These are phyloP conservation scores for Cervus canadensis DNA, from an alignment of 2,113 vertebrate species.

Conservation along the genomic window DNA sequence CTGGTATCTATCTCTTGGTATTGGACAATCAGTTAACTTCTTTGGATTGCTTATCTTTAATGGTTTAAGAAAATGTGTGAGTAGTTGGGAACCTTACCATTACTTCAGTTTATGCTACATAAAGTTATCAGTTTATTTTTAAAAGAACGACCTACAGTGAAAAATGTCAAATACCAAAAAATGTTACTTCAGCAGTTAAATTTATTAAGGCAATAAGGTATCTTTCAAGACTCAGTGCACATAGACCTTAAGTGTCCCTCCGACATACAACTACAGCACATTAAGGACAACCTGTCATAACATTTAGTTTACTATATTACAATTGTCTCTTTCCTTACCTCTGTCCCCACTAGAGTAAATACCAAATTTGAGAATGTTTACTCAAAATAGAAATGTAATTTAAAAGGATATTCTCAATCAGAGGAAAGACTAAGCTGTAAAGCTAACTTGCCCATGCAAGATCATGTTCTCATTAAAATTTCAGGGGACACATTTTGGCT, in stretches of 20 bases:
- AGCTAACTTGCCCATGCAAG: background rate
- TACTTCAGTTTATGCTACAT: background rate
- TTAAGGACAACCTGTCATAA: background rate
- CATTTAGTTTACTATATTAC: background rate
- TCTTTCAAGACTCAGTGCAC: background rate
- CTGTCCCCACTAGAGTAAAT: background rate
- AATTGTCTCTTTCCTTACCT: background rate
- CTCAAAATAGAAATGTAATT: background rate
- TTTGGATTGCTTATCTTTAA: background rate
- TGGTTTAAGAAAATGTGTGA: background rate
- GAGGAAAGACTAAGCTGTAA: background rate
- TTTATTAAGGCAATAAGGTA: background rate
- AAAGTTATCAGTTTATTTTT: background rate
- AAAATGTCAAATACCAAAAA: background rate
- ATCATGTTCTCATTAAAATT: background rate
- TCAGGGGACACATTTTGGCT: background rate
- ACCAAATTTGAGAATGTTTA: background rate
- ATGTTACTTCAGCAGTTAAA: background rate
- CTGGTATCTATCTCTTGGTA: background rate
- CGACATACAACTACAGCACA: background rate
- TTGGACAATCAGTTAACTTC: background rate
- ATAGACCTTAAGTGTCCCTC: background rate
- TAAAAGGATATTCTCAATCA: background rate
- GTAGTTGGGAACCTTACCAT: background rate
- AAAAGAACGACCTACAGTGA: background rate